Evolutionary conservation across 2,888 invertebrate species (phyloP).

Genomic region (Xylota segnis): DNA sequence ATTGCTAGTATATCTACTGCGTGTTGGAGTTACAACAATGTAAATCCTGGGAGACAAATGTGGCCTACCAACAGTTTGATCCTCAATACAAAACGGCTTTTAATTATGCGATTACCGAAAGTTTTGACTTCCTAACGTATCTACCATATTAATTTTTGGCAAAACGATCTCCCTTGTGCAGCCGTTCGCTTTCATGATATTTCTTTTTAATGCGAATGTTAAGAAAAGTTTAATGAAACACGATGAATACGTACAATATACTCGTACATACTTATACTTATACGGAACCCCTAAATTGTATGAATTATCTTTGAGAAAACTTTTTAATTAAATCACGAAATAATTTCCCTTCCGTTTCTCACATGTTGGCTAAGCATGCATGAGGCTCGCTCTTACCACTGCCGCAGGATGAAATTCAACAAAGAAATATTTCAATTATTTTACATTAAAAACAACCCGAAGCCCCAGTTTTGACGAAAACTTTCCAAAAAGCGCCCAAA

Average conservation of each 20-base stretch:
- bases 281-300: conserved; percentile 25
- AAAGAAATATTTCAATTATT: conserved; percentile 75
- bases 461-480: conserved; percentile 67
- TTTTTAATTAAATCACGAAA: conserved; percentile 74
- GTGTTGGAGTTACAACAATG: too few species aligned
- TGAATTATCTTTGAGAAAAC: conserved; percentile 64
- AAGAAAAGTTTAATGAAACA: conserved; percentile 37
- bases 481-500: conserved; percentile 48
- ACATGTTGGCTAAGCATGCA: conserved; percentile 46
- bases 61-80: not conserved
- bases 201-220: conserved; percentile 20
- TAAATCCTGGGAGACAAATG: too few species aligned
- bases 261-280: not conserved
- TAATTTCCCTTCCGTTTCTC: conserved; percentile 48
- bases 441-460: conserved; percentile 68
- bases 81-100: not conserved
- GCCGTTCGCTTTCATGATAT: conserved; percentile 1
- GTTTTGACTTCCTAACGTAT: not conserved
- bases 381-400: not conserved
- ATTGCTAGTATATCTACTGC: too few species aligned
- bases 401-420: conserved; percentile 54
- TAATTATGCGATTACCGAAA: conserved; percentile 6
- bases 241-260: not conserved
- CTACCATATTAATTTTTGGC: conserved; percentile 24
- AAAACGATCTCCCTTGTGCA: conserved; percentile 16